These are phyloP conservation scores for Nasonia oneida DNA, from an alignment of 2,888 invertebrate species.

Conservation along the genomic window DNA sequence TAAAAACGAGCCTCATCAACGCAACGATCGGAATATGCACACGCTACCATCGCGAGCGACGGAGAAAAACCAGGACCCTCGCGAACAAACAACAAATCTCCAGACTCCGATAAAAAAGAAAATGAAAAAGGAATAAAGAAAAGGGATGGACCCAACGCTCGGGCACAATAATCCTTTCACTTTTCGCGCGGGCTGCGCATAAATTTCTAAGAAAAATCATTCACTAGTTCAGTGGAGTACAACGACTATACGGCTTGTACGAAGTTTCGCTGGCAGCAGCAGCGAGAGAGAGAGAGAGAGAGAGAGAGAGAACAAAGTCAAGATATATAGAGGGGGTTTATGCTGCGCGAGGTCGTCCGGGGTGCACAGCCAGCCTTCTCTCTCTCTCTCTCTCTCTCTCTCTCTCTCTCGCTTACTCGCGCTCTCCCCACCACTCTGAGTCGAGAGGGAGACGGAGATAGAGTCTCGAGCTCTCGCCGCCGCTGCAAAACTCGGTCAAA, in stretches of 20 bases:
- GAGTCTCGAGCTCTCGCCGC: conserved; percentile 11
- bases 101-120: background rate
- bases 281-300: background rate
- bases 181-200: background rate
- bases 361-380: background rate
- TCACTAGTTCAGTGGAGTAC: conserved; percentile 21
- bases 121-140: background rate
- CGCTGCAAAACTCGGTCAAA: conserved; percentile 59
- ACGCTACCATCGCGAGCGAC: background rate
- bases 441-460: conserved; percentile 17
- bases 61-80: background rate
- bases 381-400: conserved; percentile 28
- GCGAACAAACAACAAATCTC: background rate
- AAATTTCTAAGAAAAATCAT: conserved; percentile 21
- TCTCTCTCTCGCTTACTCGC: conserved; percentile 1
- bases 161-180: conserved; percentile 6
- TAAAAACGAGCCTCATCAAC: too few species aligned
- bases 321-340: conserved; percentile 8
- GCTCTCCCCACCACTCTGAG: conserved; percentile 4
- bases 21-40: background rate
- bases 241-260: conserved; percentile 8
- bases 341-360: conserved; percentile 28
- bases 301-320: conserved; percentile 19
- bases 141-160: background rate
- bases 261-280: conserved; percentile 21